Percentiles rank a stretch among this genome's conserved stretches.
Conservation (phyloP, 2,797 vertebrate species). For the Emydoidea blandingii region DNA sequence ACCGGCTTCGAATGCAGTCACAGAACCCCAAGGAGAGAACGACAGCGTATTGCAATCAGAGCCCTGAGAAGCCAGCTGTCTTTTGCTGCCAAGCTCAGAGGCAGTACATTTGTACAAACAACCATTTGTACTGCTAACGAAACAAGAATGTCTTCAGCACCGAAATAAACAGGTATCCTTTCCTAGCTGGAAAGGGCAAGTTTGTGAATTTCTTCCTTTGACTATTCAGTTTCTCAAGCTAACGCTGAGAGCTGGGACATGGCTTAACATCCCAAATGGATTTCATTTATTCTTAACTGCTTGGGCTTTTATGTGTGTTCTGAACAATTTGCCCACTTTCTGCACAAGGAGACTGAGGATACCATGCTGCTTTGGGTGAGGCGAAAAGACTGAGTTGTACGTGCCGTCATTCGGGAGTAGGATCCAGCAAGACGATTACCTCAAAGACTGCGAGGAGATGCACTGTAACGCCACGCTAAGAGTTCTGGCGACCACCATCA, state of each 20-base stretch:
- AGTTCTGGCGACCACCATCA: not conserved
- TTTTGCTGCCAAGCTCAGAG: constrained; percentile 11
- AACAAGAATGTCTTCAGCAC: constrained; percentile 26
- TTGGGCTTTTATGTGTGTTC: not conserved
- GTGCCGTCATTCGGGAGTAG: not conserved
- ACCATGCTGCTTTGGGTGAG: not conserved
- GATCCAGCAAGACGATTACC: not conserved
- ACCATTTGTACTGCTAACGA: constrained; percentile 17
- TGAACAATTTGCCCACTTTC: constrained; percentile 15
- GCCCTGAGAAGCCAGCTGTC: not conserved
- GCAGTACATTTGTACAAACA: not conserved
- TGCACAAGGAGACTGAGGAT: not conserved
- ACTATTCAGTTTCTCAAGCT: not conserved
- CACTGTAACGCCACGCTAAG: not conserved
- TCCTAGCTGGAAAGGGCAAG: constrained; percentile 44
- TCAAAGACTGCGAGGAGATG: not conserved
- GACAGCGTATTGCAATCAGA: not conserved
- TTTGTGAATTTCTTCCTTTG: constrained; percentile 20
- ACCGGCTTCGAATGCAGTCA: not conserved
- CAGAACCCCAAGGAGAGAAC: not conserved
- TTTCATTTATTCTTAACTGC: not conserved
- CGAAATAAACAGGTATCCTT: constrained; percentile 21
- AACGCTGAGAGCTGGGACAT: not conserved
- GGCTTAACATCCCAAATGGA: rapidly evolving
- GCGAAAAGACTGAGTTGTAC: not conserved